phyloP scores from a whole-genome alignment of 1,140 invertebrate species.

The Harpegnathos saltator region DNA sequence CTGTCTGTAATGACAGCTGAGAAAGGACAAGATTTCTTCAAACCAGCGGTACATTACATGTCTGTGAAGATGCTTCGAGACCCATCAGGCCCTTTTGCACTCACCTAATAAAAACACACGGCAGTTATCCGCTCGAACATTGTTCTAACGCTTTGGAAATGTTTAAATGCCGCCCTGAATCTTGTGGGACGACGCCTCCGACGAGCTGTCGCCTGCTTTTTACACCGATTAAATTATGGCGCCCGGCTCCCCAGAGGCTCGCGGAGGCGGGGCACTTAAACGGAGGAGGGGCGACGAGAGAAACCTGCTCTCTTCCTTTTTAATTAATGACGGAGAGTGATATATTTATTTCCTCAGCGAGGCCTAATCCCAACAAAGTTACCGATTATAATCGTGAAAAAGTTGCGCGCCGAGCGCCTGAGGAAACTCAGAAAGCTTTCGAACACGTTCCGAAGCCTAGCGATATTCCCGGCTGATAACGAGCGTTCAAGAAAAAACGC shows the following conservation, averaged over 20 bases:
- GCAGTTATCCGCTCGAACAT: constrained; percentile 9
- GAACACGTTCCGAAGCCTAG: background rate
- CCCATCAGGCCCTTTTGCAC: too few relatives aligned
- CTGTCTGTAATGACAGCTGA: too few relatives aligned
- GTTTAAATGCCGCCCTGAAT: background rate
- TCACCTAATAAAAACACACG: too few relatives aligned
- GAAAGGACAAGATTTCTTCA: too few relatives aligned
- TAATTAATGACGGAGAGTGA: constrained; percentile 19
- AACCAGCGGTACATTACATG: too few relatives aligned
- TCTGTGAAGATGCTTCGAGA: too few relatives aligned
- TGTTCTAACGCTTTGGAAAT: background rate
- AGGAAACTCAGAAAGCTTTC: background rate
- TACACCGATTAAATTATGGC: constrained; percentile 26
- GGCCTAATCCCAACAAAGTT: background rate
- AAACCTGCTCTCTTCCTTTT: background rate
- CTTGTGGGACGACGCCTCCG: background rate
- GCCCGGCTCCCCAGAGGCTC: too few relatives aligned
- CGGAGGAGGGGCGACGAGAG: background rate
- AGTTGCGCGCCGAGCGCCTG: too few relatives aligned
- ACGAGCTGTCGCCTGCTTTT: background rate
- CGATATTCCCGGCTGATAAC: constrained; percentile 2
- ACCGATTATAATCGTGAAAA: background rate
- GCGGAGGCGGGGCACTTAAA: background rate
- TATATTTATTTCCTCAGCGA: background rate
- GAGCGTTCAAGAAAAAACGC: too few relatives aligned